Percentiles rank a stretch among this genome's conserved stretches.
These are phyloP conservation scores for Papilio polyxenes DNA, from an alignment of 1,140 invertebrate species.

Conservation along the genomic window DNA sequence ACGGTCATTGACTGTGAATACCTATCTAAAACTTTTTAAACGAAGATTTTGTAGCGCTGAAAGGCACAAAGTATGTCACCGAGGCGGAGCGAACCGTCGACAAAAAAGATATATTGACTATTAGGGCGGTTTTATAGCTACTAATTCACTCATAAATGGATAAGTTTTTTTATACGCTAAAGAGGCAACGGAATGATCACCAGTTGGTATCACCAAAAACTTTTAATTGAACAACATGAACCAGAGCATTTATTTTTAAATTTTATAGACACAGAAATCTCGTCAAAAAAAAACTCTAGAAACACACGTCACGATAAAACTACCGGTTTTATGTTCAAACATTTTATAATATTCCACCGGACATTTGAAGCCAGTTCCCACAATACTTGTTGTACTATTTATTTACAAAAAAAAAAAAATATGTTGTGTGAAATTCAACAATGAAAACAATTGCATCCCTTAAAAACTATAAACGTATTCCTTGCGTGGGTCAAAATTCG, in stretches of 20 bases:
- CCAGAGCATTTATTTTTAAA: not conserved
- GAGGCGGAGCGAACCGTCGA: not conserved
- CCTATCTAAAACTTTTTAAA: not conserved
- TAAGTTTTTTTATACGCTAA: not conserved
- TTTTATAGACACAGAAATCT: not conserved
- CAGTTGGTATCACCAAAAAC: not conserved
- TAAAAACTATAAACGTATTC: no score
- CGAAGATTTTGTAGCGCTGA: not conserved
- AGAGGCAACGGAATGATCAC: not conserved
- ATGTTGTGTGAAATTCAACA: not conserved
- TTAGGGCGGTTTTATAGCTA: slow-evolving; percentile 12
- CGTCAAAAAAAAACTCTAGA: not conserved
- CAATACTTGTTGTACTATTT: not conserved
- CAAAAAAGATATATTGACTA: slow-evolving; percentile 13
- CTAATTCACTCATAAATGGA: slow-evolving; percentile 18
- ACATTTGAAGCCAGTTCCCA: not conserved
- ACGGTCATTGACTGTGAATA: not conserved
- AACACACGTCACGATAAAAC: slow-evolving; percentile 8
- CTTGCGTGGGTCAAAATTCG: no score
- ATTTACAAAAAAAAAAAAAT: not conserved
- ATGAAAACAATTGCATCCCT: no score
- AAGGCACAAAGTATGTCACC: slow-evolving; percentile 7
- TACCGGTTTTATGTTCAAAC: not conserved
- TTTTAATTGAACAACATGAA: no score
- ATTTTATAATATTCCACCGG: not conserved